Evolutionary conservation across 30 jellyfish, hydroid and myxozoan genomes (phyloP), one percentile per base, ranked within the genome.

Genomic region (Hydra vulgaris): DNA sequence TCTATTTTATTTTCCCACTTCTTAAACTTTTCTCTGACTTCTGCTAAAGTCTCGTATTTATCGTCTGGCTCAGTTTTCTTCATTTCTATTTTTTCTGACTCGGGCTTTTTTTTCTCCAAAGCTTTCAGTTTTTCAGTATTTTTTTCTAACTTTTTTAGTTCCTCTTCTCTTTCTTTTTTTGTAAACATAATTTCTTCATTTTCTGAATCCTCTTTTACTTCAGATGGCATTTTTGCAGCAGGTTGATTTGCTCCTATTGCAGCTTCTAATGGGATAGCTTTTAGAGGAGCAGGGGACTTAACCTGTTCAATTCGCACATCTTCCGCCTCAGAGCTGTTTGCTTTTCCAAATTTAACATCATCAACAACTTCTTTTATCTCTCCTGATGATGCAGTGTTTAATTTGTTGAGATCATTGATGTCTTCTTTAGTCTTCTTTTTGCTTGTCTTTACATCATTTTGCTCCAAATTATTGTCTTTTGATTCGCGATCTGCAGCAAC

Each of bases 281-380:
- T 73, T 73, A 67, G 66, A 27, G 81, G 7, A 7, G 54, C 95
- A 53, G 78, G 84, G 40, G 87, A 79, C 70, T 87, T 92, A 18
- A 92, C 87, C 52, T 92, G 95, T 54, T 92, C 98, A 23, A 92
- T 92, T 17, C 80, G 94, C 52, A 92, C 86, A 25, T 70, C 92
- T 1, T 76, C 86, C 21, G 88, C 95, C 24, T 86, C 94, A 7
- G 95, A 77, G 26, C 84, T 87, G 8, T 68, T 27, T 16, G 78
- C 8, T 26, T 82, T 78, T 8, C 77, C 78, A 0, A 73, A 22
- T 55, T 76, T 68, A 19, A 54, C 71, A 21, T 21, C 70, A 1
- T 78, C 83, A 21, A 61, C 81, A 16, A 8, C 78, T 66, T 72
- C 84, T 12, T 69, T 80, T 0, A 68, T 21, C 26, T 81, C 84